A percentile compares a stretch with the other conserved stretches of the same genome.
Evolutionary conservation across 2,113 vertebrate species (phyloP).

Genomic region (Pachypanchax playfairii): DNA sequence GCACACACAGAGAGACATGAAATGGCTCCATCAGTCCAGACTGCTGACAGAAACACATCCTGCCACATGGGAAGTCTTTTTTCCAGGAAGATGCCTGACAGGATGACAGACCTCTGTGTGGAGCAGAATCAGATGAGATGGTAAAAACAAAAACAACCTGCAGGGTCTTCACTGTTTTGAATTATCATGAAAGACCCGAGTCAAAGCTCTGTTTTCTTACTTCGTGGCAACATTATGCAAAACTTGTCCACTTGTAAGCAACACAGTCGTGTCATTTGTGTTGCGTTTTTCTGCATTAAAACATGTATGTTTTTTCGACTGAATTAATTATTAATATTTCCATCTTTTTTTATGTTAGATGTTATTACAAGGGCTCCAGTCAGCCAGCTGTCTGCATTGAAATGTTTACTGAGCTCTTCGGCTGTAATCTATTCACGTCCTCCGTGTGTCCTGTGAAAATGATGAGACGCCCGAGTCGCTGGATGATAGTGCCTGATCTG

Average conservation of each 20-base stretch:
- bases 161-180: conserved; percentile 34
- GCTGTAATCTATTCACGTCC: conserved; percentile 36
- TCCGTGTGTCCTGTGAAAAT: conserved; percentile 41
- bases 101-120: conserved; percentile 47
- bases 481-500: conserved; percentile 49
- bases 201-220: neutral
- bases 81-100: conserved; percentile 57
- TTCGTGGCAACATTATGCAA: conserved; percentile 3
- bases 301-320: neutral
- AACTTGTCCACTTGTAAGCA: conserved; percentile 3
- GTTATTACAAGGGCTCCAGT: neutral
- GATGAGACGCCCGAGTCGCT: conserved; percentile 46
- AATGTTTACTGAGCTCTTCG: conserved; percentile 12
- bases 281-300: neutral
- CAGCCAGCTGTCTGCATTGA: conserved; percentile 10
- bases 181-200: conserved; percentile 23
- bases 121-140: conserved; percentile 17
- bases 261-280: neutral
- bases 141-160: conserved; percentile 53
- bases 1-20: conserved; percentile 1
- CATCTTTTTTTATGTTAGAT: neutral
- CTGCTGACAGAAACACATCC: conserved; percentile 38
- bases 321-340: neutral
- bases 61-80: conserved; percentile 38
- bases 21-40: neutral